Evolutionary conservation across 2,888 invertebrate genomes (phyloP).

Genomic region (Blastobasis adustella): DNA sequence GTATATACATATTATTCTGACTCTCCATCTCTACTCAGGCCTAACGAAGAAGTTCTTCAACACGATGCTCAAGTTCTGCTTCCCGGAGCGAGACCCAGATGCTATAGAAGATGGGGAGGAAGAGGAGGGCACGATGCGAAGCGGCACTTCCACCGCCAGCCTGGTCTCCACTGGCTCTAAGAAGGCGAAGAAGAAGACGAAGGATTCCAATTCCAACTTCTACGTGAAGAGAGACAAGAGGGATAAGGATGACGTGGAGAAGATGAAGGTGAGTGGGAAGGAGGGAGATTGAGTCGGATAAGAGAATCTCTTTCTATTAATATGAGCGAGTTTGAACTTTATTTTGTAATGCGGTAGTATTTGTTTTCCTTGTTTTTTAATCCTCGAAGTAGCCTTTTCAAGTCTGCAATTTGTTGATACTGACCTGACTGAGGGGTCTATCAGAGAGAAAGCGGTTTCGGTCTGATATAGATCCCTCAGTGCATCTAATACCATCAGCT

Average conservation of each 20-base stretch:
- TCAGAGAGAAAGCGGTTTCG: too few species aligned
- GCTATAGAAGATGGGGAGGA: conserved; percentile 83
- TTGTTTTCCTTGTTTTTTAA: too few species aligned
- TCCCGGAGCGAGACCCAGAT: conserved; percentile 94
- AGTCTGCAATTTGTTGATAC: too few species aligned
- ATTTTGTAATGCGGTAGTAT: too few species aligned
- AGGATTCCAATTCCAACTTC: conserved; percentile 90
- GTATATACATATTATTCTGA: not conserved
- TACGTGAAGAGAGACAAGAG: conserved; percentile 90
- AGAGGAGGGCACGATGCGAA: conserved; percentile 53
- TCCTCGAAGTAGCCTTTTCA: too few species aligned
- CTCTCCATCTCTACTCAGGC: conserved; percentile 50
- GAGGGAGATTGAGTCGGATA: too few species aligned
- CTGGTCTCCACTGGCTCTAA: conserved; percentile 65
- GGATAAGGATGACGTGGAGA: conserved; percentile 95
- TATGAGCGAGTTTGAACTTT: too few species aligned
- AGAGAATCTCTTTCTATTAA: too few species aligned
- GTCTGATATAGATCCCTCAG: too few species aligned
- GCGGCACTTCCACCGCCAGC: conserved; percentile 44
- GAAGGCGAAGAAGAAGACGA: conserved; percentile 71
- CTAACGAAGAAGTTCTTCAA: conserved; percentile 97
- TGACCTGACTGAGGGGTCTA: too few species aligned
- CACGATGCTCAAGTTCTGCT: conserved; percentile 97
- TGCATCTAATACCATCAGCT: too few species aligned
- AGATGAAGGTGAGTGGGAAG: conserved; percentile 83